phyloP scores from a whole-genome alignment of 2,113 vertebrate genomes.

The Crotalus viridis region DNA sequence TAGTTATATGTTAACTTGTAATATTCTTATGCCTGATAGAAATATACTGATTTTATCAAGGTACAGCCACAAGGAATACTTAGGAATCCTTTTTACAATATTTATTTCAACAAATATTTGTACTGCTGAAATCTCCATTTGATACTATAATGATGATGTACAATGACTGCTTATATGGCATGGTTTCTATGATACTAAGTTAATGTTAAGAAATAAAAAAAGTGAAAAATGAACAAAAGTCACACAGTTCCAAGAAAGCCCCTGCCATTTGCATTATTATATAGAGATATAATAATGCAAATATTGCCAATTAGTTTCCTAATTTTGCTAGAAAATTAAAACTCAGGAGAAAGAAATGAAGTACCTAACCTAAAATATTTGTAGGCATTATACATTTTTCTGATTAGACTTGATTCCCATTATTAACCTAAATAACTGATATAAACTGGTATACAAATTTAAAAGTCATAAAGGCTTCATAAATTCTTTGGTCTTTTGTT shows the following conservation, averaged over 20 bases:
- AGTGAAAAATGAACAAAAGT: not conserved
- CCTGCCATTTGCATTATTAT: not conserved
- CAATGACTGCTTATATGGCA: not conserved
- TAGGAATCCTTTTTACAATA: not conserved
- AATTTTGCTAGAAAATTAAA: not conserved
- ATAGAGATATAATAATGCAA: not conserved
- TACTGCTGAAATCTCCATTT: not conserved
- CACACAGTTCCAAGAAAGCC: not conserved
- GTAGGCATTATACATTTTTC: not conserved
- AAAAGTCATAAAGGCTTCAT: not conserved
- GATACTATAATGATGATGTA: not conserved
- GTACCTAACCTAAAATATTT: not conserved
- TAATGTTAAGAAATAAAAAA: not conserved
- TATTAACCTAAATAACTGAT: not conserved
- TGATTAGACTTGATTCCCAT: not conserved
- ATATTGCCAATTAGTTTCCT: not conserved
- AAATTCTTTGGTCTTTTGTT: not conserved
- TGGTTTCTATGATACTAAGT: fast-evolving
- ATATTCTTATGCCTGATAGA: constrained; percentile 11
- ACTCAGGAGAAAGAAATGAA: not conserved
- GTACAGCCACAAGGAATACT: not conserved
- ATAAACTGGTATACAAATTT: not conserved
- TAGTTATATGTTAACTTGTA: not conserved
- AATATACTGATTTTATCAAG: not conserved
- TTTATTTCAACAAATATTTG: not conserved